Conservation (phyloP, 2,888 invertebrate species). For the Clanis bilineata region DNA sequence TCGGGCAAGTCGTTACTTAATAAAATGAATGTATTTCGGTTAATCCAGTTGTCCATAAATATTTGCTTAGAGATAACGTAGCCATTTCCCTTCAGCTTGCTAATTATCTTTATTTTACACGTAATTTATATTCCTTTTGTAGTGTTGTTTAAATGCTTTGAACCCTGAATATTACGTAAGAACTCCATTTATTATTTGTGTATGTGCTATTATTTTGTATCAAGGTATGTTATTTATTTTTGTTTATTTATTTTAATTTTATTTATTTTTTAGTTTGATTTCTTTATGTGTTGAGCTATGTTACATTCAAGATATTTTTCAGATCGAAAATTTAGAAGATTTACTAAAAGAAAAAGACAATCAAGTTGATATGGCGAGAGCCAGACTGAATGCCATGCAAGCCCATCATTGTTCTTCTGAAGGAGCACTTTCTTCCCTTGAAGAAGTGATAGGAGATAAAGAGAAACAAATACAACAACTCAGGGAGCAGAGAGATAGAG, state of each 20-base stretch:
- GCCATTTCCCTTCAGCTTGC: not conserved
- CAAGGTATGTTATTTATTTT: constrained; percentile 42
- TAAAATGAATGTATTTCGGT: constrained; percentile 2
- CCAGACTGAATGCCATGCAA: constrained; percentile 95
- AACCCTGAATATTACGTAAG: constrained; percentile 30
- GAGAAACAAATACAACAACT: constrained; percentile 98
- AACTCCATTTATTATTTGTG: constrained; percentile 19
- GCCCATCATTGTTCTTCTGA: constrained; percentile 97
- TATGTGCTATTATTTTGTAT: constrained; percentile 29
- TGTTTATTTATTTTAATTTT: constrained; percentile 26
- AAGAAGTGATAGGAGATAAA: constrained; percentile 97
- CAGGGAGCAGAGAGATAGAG: constrained; percentile 95
- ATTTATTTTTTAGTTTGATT: constrained; percentile 18
- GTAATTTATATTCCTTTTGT: constrained; percentile 20
- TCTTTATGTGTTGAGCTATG: constrained; percentile 18
- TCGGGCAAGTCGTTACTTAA: not conserved
- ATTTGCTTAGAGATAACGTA: not conserved
- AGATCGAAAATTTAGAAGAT: constrained; percentile 99
- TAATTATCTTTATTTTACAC: constrained; percentile 19
- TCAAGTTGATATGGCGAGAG: constrained; percentile 97
- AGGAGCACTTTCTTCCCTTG: constrained; percentile 94
- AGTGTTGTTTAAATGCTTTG: constrained; percentile 20
- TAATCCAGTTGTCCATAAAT: not conserved
- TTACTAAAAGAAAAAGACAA: constrained; percentile 98
- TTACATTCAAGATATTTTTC: constrained; percentile 42